phyloP scores from a whole-genome alignment of 2,113 vertebrate genomes.

The Colossoma macropomum region DNA sequence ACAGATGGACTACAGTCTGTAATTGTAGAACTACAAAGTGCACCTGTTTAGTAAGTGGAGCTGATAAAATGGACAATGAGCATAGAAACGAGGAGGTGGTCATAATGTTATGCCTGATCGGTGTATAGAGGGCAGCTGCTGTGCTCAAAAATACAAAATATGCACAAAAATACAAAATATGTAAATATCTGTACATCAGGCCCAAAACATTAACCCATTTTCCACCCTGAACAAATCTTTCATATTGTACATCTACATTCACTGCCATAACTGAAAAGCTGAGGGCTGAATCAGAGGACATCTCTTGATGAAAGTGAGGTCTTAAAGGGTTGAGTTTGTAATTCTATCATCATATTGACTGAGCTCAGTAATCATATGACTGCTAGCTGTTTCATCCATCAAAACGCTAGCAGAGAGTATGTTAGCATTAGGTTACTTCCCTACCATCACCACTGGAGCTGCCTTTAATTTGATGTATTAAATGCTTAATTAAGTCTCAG shows the following conservation, averaged over 20 bases:
- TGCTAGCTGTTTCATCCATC: neutral
- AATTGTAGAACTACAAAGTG: too few species aligned
- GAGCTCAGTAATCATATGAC: conserved; percentile 24
- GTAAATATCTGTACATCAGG: too few species aligned
- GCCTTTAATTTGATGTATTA: conserved; percentile 70
- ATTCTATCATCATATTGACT: neutral
- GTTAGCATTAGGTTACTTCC: conserved; percentile 23
- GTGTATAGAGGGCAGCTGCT: too few species aligned
- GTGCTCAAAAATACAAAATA: too few species aligned
- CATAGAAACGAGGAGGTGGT: too few species aligned
- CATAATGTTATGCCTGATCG: too few species aligned
- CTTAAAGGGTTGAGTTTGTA: neutral
- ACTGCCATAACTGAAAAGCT: neutral
- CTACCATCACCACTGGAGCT: conserved; percentile 46
- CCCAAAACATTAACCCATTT: too few species aligned
- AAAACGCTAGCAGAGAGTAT: neutral
- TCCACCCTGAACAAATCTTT: too few species aligned
- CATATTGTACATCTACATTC: neutral
- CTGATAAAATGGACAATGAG: too few species aligned
- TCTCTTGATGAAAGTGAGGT: neutral
- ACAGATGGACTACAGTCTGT: too few species aligned
- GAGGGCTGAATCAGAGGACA: neutral
- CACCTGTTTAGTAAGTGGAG: too few species aligned
- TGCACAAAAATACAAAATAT: too few species aligned
- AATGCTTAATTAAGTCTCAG: conserved; percentile 72